Evolutionary conservation across 2,888 invertebrate genomes (phyloP), one percentile per base, ranked within the genome.

Genomic region (Nycteola revayana): DNA sequence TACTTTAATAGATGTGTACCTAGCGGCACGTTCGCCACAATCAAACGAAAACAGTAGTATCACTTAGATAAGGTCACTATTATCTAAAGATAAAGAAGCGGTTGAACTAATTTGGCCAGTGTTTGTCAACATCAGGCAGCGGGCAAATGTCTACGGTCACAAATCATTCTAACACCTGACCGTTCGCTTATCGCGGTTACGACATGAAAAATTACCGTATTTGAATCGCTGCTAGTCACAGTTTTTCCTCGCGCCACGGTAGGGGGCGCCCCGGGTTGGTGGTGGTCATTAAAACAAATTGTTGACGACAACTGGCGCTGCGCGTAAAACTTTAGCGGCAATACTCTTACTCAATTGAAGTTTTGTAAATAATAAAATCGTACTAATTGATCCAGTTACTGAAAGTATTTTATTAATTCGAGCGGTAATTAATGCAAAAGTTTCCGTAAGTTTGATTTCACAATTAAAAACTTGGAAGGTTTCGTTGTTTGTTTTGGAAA

Each of bases 151-250:
- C 53, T 40, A 31, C 46, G 65, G 63, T 50, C 64, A 87, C 87
- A 85, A 88, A 87, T 88, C 86, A 87, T 83, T 84, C 74, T 70
- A 78, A 78, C 87, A 84, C 88, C 86, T 86, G 81, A 81, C 79
- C 81, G 61, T 60, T 37, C 44, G 58, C 60, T 78, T 88, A 87
- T 86, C 86, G 87, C 67, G 61, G 60, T 60, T 60, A 39, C 66
- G 66, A 73, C 81, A 77, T 87, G 87, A 88, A 87, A 87, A 87
- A 86, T 87, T 76, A 72, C 80, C 70, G 69, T 74, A 75, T 73
- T 69, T 68, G 63, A 66, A 75, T 70, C 66, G 65, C 50, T 50
- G 55, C 42, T 49, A 31, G 71, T 69, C 71, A 75, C 71, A 67
- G 70, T 75, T 83, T 81, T 83, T 78, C 73, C 73, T 60, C 65